Conservation (phyloP, 2,888 invertebrate genomes). For the Cosmopolites sordidus region DNA sequence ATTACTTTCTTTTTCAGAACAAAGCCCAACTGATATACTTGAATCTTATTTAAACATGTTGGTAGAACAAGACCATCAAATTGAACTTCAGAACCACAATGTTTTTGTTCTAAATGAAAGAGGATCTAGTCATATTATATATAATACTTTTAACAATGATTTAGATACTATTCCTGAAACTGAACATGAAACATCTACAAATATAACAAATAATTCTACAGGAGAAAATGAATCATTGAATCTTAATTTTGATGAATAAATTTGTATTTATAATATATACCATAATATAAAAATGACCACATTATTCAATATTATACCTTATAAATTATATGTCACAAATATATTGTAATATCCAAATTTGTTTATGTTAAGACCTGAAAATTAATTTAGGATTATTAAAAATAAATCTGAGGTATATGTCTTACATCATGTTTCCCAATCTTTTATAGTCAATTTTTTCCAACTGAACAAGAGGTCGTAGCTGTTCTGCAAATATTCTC, state of each 20-base stretch:
- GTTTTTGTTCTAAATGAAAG: neutral
- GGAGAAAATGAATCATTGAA: neutral
- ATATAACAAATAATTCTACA: neutral
- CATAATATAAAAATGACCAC: slow-evolving; percentile 1
- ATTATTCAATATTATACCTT: too few species aligned
- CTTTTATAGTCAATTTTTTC: slow-evolving; percentile 91
- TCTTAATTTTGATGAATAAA: neutral
- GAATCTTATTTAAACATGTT: slow-evolving; percentile 23
- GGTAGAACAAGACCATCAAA: slow-evolving; percentile 12
- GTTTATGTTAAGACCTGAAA: too few species aligned
- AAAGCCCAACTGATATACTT: slow-evolving; percentile 13
- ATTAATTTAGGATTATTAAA: too few species aligned
- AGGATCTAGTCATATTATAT: neutral
- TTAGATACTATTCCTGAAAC: slow-evolving; percentile 24
- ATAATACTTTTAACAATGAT: slow-evolving; percentile 12
- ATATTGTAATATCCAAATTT: too few species aligned
- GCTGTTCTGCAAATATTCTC: slow-evolving; percentile 89
- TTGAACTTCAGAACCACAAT: slow-evolving; percentile 3
- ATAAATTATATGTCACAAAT: too few species aligned
- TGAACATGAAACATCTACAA: slow-evolving; percentile 15
- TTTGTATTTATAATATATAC: neutral
- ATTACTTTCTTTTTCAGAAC: neutral
- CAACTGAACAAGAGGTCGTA: slow-evolving; percentile 84
- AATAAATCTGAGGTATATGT: too few species aligned
- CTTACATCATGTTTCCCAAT: slow-evolving; percentile 46